Conservation (phyloP, 2,797 vertebrate genomes). For the Pangasius mekongensis region DNA sequence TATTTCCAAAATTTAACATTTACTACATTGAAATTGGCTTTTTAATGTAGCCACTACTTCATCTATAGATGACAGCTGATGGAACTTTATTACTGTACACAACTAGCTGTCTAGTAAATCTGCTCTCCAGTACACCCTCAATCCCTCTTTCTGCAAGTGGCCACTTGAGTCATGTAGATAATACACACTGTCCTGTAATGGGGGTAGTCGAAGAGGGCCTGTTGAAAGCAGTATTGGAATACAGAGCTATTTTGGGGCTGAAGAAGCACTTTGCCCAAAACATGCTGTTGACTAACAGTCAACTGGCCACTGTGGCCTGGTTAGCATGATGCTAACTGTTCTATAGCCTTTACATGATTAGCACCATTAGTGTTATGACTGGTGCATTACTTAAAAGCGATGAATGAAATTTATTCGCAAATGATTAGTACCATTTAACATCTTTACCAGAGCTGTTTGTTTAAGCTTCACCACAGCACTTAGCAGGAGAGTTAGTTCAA, state of each 20-base stretch:
- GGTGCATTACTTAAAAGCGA: slow-evolving; percentile 37
- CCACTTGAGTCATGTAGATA: background rate
- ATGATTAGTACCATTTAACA: slow-evolving; percentile 11
- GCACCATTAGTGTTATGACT: background rate
- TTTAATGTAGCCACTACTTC: background rate
- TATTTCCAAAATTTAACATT: background rate
- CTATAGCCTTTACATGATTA: slow-evolving; percentile 9
- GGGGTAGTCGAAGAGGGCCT: background rate
- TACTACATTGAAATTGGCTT: background rate
- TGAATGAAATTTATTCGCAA: background rate
- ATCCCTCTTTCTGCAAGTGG: background rate
- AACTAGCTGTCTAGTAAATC: background rate
- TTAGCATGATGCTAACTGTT: slow-evolving; percentile 26
- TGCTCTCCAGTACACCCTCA: background rate
- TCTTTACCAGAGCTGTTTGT: slow-evolving; percentile 21
- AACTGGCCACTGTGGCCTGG: slow-evolving; percentile 6
- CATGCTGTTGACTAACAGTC: background rate
- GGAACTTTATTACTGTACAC: background rate
- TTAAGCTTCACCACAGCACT: slow-evolving; percentile 14
- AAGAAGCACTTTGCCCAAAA: background rate
- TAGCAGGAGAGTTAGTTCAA: background rate
- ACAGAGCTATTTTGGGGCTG: slow-evolving; percentile 1
- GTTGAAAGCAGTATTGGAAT: slow-evolving; percentile 9
- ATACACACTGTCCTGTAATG: background rate
- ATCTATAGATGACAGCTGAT: background rate